Base-by-base conservation (phyloP, 1,140 invertebrate genomes). In the Dendroctonus ponderosae region DNA sequence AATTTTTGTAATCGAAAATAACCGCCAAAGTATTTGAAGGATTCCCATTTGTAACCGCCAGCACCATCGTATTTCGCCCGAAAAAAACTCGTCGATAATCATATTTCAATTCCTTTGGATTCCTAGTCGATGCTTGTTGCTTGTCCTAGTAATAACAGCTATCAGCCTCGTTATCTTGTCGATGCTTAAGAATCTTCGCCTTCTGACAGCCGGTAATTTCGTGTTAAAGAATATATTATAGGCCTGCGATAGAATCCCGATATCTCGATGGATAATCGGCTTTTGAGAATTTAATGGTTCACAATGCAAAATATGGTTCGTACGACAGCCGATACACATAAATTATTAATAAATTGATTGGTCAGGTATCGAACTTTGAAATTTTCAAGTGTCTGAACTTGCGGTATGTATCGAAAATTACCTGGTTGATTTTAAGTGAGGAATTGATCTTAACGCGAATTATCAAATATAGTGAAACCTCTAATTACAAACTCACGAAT, bases 231-330 rank as follows among this genome's bases (percentile, higher is more conserved):
- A 42, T 58, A 26, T 26, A 58, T 43, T 58, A 44, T 11, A 9
- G 56, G 42, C 6, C 44, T 14, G 50, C 37, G 41, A 52, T 58
- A 42, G 56, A 58, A 58, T 15, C 50, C 37, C 53, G 8, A 42
- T 58, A 58, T 58, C 56, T 58, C 38, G 42, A 44, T 14, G 56
- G 39, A 58, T 43, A 58, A 58, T 58, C 56, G 44, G 56, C 56
- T 40, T 58, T 58, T 39, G 37, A 14, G 42, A 43, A 58, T 11
- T 58, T 58, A 58, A 58, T 58, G 56, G 37, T 42, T 12, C 39
- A 43, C 56, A 58, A 58, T 58, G 56, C n/a, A 58, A 58, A 58
- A 58, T 58, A 58, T 43, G 11, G 53, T 56, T 56, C 38, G 41
- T 56, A 26, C 50, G 37, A 52, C 26, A 26, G 26, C 26, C 26